Evolutionary conservation across 2,113 vertebrate genomes (phyloP), one percentile per base, ranked within the genome.

Genomic region (Limanda limanda): DNA sequence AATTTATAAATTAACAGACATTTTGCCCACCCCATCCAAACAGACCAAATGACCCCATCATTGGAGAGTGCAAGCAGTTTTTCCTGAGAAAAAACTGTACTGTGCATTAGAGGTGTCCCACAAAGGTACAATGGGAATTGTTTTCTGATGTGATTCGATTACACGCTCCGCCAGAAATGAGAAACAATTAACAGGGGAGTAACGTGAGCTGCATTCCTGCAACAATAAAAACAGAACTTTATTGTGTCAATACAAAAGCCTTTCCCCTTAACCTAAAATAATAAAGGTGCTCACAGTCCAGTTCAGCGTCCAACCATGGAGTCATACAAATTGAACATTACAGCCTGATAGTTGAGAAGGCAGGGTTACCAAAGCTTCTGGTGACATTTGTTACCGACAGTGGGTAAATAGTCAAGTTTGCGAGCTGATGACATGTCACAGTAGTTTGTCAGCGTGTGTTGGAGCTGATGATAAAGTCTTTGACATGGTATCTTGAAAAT

Each of bases 161-260:
- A 57, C 40, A 62, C 9, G 27, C 21, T 25, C 2, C 12, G 8
- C 2, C 14, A 55, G 15, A 47, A 47, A 47, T n/a, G 23, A 73
- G 61, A 69, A 57, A 51, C 15, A 9, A 37, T 21, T 21, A 70
- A 66, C 14, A 70, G 61, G 35, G 69, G 14, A 8, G 58, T 64
- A 85, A 86, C 67, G 47, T 13, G 18, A 91, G 15, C 55, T 59
- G 25, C 66, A 66, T 56, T 67, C 18, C 59, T 71, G 42, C 17
- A 78, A 54, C 27, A 61, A 78, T 59, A 74, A 88, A 89, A 82
- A 82, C 47, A 56, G 20, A 84, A 84, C 78, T 92, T 92, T 92
- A 93, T 91, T 92, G 74, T 85, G 58, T 58, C 13, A 23, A 27
- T 84, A 79, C 76, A 90, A 90, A 89, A 79, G 70, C 51, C 81